Base-by-base conservation (phyloP, 2,113 vertebrate genomes). In the Pholis gunnellus region DNA sequence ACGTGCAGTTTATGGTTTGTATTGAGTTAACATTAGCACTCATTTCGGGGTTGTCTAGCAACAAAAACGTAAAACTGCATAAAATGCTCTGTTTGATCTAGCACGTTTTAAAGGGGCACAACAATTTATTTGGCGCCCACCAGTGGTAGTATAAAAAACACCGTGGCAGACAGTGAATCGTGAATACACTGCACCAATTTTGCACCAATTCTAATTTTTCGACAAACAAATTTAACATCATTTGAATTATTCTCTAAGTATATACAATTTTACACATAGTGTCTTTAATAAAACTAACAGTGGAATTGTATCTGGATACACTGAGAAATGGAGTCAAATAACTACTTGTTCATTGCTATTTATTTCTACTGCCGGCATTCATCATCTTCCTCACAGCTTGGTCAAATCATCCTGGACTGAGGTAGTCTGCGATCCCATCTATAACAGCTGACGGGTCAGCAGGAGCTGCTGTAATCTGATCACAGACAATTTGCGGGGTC, bases 391-490 rank as follows among this genome's bases (percentile, higher is more conserved):
- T 57, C 50, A 27, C 66, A 78, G 15, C 36, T 56, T 56, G 29
- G 42, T 72, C 25, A 68, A 59, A 80, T 86, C 34, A 44, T 31
- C 36, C 17, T 70, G 71, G 50, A 52, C 65, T 54, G 63, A 46
- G 25, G 34, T 29, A 1, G 42, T 59, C 69, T 34, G 75, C 18
- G 29, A 25, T 46, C 15, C 9, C 72, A 52, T 79, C 6, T 67
- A 13, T 57, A 81, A 71, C 60, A 72, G 7, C 38, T 60, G 78
- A 67, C 46, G 46, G 77, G 84, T 83, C 73, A 57, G 56, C 77
- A 80, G 78, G 72, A 86, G 86, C 81, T 54, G 54, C 71, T 83
- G 83, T 72, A 75, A 85, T 85, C 70, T 83, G 87, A 80, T 77
- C 48, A 52, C 0, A 81, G 79, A 84, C 84, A 76, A 87, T 86